These are phyloP conservation scores for Rhinogobio ventralis DNA, from an alignment of 2,797 vertebrate genomes.

Conservation along the genomic window DNA sequence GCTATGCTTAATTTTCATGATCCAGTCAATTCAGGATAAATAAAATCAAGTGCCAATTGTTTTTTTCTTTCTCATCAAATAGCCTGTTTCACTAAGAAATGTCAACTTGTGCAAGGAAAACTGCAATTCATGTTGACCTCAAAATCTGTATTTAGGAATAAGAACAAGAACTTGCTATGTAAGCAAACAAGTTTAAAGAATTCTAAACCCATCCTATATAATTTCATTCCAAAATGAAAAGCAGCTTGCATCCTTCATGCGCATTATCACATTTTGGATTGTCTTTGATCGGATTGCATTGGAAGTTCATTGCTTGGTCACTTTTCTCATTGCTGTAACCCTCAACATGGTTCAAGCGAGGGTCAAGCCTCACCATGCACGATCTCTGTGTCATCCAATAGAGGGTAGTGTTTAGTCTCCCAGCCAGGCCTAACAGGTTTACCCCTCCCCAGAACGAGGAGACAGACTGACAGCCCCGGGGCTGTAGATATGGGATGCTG, in stretches of 20 bases:
- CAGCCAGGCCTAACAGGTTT: slow-evolving; percentile 58
- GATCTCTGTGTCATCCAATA: slow-evolving; percentile 75
- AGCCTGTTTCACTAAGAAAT: background rate
- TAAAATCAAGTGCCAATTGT: background rate
- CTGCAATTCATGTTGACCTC: background rate
- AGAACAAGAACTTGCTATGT: background rate
- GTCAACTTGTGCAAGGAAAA: background rate
- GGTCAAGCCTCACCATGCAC: slow-evolving; percentile 54
- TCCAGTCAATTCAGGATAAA: background rate
- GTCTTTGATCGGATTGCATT: slow-evolving; percentile 21
- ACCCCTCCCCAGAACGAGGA: slow-evolving; percentile 57
- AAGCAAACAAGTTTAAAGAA: background rate
- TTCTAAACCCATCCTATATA: background rate
- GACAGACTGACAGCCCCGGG: slow-evolving; percentile 58
- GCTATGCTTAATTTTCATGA: background rate
- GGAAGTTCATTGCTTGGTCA: slow-evolving; percentile 55
- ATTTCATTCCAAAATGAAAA: slow-evolving; percentile 26
- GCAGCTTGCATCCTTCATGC: background rate
- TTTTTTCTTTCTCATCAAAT: background rate
- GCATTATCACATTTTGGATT: slow-evolving; percentile 25
- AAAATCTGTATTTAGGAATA: background rate
- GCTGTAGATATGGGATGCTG: slow-evolving; percentile 58
- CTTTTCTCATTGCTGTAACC: background rate
- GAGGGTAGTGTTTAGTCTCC: slow-evolving; percentile 81
- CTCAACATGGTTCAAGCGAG: background rate